phyloP scores from a whole-genome alignment of 2,113 vertebrate species.

The Nothocercus nigrocapillus region DNA sequence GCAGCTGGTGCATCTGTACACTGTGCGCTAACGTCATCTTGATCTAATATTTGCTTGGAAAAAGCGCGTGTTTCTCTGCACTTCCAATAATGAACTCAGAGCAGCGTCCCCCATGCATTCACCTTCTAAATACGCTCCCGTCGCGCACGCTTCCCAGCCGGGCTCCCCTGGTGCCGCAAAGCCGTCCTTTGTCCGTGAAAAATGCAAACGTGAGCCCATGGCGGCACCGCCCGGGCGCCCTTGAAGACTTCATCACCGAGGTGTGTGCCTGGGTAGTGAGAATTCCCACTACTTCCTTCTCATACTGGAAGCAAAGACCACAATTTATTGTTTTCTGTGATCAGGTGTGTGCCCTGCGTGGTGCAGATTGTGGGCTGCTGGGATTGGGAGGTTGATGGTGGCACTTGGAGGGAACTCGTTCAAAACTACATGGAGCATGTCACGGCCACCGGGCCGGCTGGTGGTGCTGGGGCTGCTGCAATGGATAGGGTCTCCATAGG shows the following conservation, averaged over 20 bases:
- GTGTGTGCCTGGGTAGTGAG: rapidly evolving
- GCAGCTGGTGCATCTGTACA: background rate
- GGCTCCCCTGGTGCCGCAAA: background rate
- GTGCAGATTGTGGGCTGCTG: rapidly evolving
- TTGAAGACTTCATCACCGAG: background rate
- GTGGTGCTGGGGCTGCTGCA: too few species aligned
- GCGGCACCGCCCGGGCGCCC: background rate
- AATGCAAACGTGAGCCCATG: background rate
- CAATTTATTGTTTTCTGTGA: rapidly evolving
- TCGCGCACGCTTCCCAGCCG: background rate
- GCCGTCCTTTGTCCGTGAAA: rapidly evolving
- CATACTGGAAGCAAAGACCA: background rate
- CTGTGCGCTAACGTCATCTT: background rate
- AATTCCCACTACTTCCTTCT: background rate
- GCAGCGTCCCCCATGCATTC: background rate
- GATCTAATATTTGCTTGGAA: background rate
- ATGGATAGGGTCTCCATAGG: background rate
- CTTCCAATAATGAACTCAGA: background rate
- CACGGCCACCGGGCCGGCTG: background rate
- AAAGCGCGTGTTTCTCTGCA: background rate
- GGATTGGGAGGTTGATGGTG: background rate
- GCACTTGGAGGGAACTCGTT: rapidly evolving
- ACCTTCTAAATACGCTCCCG: conserved; percentile 2
- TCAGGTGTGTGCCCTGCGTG: rapidly evolving
- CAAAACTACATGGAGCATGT: background rate